Evolutionary conservation across 2,113 vertebrate genomes (phyloP).

Genomic region (Dunckerocampus dactyliophorus): DNA sequence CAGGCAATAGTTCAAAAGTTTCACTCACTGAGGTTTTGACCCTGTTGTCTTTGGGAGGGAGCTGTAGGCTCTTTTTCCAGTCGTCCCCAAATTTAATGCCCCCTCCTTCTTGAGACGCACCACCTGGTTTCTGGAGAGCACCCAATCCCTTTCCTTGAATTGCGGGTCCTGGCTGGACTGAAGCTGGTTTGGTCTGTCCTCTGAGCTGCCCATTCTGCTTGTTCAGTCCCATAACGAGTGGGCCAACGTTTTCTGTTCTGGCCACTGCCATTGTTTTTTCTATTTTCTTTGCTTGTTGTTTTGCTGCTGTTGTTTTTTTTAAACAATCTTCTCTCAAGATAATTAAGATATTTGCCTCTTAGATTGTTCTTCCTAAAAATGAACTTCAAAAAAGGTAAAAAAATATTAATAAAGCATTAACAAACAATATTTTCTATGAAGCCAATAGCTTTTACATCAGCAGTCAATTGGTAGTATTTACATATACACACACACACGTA

Average conservation of each 20-base stretch:
- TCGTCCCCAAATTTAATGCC: constrained; percentile 74
- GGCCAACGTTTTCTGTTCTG: constrained; percentile 68
- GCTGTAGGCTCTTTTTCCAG: constrained; percentile 69
- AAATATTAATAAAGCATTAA: constrained; percentile 68
- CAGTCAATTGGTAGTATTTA: constrained; percentile 64
- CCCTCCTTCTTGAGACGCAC: constrained; percentile 57
- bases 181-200: constrained; percentile 67
- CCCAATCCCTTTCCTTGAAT: constrained; percentile 56
- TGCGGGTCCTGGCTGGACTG: constrained; percentile 56
- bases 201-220: constrained; percentile 76
- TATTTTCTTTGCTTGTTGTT: constrained; percentile 10
- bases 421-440: constrained; percentile 62
- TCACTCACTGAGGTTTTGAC: constrained; percentile 67
- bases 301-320: constrained; percentile 17
- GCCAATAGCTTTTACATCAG: constrained; percentile 56
- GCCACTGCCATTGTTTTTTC: constrained; percentile 63
- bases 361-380: constrained; percentile 57
- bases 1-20: background rate
- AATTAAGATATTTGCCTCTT: constrained; percentile 42
- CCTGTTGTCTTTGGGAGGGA: constrained; percentile 69
- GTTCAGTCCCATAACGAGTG: constrained; percentile 69
- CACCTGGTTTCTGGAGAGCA: constrained; percentile 46
- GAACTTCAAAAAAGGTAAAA: constrained; percentile 60
- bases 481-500: constrained; percentile 60
- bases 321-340: constrained; percentile 12